Evolutionary conservation across 2,797 vertebrate species (phyloP).

Genomic region (Sciurus carolinensis): DNA sequence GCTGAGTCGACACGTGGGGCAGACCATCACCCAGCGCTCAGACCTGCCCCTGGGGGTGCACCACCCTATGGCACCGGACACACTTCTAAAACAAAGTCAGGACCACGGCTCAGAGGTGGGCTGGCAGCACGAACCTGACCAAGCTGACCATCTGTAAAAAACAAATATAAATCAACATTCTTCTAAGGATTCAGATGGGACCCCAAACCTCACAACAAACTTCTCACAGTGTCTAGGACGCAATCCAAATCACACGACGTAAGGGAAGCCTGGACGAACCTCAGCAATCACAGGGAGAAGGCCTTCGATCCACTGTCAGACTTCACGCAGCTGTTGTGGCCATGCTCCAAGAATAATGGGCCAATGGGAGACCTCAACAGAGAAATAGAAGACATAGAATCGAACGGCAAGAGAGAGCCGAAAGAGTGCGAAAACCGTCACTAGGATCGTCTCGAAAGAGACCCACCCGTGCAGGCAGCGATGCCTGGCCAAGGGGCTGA

Average conservation of each 20-base stretch:
- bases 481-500: neutral
- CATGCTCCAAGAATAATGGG: neutral
- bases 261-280: neutral
- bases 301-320: neutral
- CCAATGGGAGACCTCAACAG: neutral
- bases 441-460: neutral
- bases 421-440: no score
- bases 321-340: neutral
- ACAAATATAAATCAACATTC: neutral
- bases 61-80: fast-evolving
- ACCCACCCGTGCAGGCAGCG: fast-evolving
- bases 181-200: neutral
- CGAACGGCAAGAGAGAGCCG: fast-evolving
- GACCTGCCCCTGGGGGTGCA: neutral
- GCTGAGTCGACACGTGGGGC: neutral
- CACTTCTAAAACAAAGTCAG: no score
- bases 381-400: neutral
- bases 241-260: neutral
- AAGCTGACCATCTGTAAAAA: neutral
- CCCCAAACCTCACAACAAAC: no score
- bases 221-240: neutral
- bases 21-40: neutral
- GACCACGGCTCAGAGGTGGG: neutral
- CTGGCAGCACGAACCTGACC: no score
- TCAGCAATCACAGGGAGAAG: neutral